phyloP scores from a whole-genome alignment of 2,888 invertebrate genomes.

The Epirrhoe tristata region DNA sequence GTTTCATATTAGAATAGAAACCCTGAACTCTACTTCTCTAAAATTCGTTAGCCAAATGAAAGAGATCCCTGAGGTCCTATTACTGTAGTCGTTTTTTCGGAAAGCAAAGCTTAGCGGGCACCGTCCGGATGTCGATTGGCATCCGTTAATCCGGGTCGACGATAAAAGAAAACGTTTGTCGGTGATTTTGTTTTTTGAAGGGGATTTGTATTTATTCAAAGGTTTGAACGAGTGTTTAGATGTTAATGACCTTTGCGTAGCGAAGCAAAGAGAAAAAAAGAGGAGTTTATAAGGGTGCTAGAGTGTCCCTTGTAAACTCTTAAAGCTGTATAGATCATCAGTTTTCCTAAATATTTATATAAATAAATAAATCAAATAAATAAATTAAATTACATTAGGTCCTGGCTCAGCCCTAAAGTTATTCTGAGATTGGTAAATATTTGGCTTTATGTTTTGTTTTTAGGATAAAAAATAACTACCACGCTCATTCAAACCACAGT shows the following conservation, averaged over 20 bases:
- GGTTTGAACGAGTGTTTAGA: neutral
- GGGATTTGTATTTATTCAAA: conserved; percentile 4
- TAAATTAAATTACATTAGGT: too few species aligned
- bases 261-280: neutral
- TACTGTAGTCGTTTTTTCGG: neutral
- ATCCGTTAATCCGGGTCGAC: neutral
- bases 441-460: too few species aligned
- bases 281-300: neutral
- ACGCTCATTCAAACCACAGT: too few species aligned
- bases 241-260: neutral
- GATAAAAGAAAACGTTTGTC: conserved; percentile 9
- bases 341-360: too few species aligned
- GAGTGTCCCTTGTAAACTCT: neutral
- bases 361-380: too few species aligned
- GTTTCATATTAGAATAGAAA: too few species aligned
- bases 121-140: neutral
- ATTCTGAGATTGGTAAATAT: too few species aligned
- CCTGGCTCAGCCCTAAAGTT: too few species aligned
- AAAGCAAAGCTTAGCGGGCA: neutral
- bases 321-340: too few species aligned
- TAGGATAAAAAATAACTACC: too few species aligned
- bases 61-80: neutral
- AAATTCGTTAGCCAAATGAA: too few species aligned
- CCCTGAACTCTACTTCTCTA: too few species aligned
- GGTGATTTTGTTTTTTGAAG: conserved; percentile 8